Evolutionary conservation across 2,797 vertebrate genomes (phyloP).

Genomic region (Poecilia gillii): DNA sequence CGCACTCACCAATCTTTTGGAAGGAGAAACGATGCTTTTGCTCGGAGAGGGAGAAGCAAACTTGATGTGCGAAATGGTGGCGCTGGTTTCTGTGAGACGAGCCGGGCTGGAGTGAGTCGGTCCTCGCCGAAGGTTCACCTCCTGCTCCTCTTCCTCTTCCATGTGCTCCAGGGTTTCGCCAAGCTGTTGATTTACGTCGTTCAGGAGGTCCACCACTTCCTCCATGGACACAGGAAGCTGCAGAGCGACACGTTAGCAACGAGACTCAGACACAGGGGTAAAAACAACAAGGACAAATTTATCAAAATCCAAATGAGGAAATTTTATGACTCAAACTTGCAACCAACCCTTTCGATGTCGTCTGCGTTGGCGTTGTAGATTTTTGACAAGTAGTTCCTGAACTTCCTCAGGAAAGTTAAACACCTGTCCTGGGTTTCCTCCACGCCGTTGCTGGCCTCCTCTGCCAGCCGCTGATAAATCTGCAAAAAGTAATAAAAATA

Average conservation of each 20-base stretch:
- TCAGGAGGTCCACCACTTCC: constrained; percentile 90
- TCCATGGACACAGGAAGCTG: constrained; percentile 92
- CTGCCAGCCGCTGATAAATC: constrained; percentile 94
- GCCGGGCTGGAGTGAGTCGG: constrained; percentile 82
- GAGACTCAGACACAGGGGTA: background rate
- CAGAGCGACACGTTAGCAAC: constrained; percentile 35
- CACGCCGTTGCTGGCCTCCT: constrained; percentile 89
- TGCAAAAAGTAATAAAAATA: constrained; percentile 49
- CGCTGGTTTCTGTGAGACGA: constrained; percentile 74
- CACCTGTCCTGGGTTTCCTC: constrained; percentile 91
- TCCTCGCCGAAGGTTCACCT: constrained; percentile 41
- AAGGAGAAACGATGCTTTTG: constrained; percentile 88
- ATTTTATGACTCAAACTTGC: background rate
- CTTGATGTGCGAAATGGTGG: constrained; percentile 80
- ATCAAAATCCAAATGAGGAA: background rate
- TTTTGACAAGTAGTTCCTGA: constrained; percentile 87
- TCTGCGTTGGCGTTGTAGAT: constrained; percentile 86
- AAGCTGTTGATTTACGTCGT: constrained; percentile 91
- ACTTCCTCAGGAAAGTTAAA: constrained; percentile 86
- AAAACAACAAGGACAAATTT: background rate
- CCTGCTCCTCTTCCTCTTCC: constrained; percentile 72
- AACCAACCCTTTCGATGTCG: constrained; percentile 85
- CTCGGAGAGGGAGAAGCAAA: constrained; percentile 89
- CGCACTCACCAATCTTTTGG: constrained; percentile 87
- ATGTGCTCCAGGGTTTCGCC: constrained; percentile 82